Evolutionary conservation across 2,888 invertebrate species (phyloP), one percentile per base, ranked within the genome.

Genomic region (Brachynemurus nebulosus): DNA sequence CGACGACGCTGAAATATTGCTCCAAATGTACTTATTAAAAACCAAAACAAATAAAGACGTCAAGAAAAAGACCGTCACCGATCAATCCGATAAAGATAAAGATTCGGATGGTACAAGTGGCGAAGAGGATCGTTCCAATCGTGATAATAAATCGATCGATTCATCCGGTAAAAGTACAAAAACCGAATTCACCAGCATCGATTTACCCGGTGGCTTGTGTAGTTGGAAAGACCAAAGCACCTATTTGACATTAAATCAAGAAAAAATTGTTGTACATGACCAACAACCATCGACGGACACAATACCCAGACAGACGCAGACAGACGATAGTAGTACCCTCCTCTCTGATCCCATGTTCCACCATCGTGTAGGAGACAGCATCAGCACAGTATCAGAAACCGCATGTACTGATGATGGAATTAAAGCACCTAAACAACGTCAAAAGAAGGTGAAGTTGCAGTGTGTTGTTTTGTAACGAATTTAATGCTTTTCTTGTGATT

Each of bases 171-270:
- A 12, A 30, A 12, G n/a, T 39, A 65, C 66, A 27, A n/a, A n/a
- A n/a, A 77, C 80, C 11, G 75, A 76, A 57, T 77, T 75, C 55
- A 71, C 78, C 54, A 74, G 78, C 40, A 77, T 81, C 57, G 80
- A 82, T 63, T 66, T 86, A 51, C 86, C 86, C 5, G 83, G 83
- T 48, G 85, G 85, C 44, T 74, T 86, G 54, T 82, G 82, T 61
- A 79, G 81, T 59, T 86, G 85, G 85, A 77, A 76, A 60, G 86
- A 83, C 59, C 75, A 82, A 59, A 85, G 82, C 59, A 84, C 86
- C 40, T 85, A 84, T 57, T 66, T 86, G 55, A 71, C 78, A 46
- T 63, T 68, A 25, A 37, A 18, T n/a, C 12, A 18, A n/a, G 37
- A 20, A n/a, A 8, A 12, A 30, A 30, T 12, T 30, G 14, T 30